Conservation (phyloP, 1,140 invertebrate genomes). For the Heliconius hewitsoni region DNA sequence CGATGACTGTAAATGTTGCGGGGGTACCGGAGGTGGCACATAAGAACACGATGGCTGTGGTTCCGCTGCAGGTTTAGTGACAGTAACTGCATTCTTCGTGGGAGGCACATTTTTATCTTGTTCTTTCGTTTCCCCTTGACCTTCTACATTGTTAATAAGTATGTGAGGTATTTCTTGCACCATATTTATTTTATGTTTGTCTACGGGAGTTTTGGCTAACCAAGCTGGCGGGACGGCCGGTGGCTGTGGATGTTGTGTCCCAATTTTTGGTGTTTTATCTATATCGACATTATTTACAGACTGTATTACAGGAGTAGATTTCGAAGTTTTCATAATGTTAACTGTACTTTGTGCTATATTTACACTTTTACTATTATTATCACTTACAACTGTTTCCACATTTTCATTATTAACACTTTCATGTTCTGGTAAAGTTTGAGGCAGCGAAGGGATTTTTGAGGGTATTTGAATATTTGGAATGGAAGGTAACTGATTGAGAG, state of each 20-base stretch:
- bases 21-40: conserved; percentile 40
- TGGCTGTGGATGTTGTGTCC: conserved; percentile 52
- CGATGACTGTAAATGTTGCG: conserved; percentile 39
- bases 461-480: conserved; percentile 58
- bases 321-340: neutral
- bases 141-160: conserved; percentile 59
- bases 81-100: conserved; percentile 41
- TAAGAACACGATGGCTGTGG: conserved; percentile 69
- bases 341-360: conserved; percentile 20
- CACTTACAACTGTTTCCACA: conserved; percentile 24
- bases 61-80: conserved; percentile 43
- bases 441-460: conserved; percentile 48
- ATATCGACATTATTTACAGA: conserved; percentile 32
- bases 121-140: conserved; percentile 30
- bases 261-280: conserved; percentile 25
- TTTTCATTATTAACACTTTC: conserved; percentile 33
- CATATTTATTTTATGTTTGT: conserved; percentile 28
- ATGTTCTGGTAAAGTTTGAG: conserved; percentile 41
- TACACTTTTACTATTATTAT: conserved; percentile 25
- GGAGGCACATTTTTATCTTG: conserved; percentile 47
- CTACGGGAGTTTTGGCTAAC: conserved; percentile 52
- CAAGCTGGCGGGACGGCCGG: conserved; percentile 70
- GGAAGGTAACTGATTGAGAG: conserved; percentile 60
- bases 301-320: neutral
- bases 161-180: conserved; percentile 56